These are phyloP conservation scores for Catostylus mosaicus DNA, from an alignment of 30 jellyfish, hydroid and myxozoan genomes.

Conservation along the genomic window DNA sequence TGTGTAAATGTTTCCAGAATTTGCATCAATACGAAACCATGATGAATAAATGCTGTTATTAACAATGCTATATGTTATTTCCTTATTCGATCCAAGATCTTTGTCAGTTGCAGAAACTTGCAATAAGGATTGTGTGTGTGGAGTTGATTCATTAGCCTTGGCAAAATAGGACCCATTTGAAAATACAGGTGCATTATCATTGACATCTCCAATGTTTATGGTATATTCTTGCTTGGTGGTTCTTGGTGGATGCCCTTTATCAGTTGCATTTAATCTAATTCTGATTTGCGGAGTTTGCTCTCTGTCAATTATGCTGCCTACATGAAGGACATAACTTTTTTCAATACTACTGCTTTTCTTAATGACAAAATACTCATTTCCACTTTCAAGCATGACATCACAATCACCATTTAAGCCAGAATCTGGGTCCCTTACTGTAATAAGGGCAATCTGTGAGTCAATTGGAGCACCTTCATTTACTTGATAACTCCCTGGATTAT, in stretches of 20 bases:
- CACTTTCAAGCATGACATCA: slow-evolving; percentile 24
- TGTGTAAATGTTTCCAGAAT: slow-evolving; percentile 51
- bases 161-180: slow-evolving; percentile 37
- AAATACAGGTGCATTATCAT: slow-evolving; percentile 88
- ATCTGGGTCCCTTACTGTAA: slow-evolving; percentile 78
- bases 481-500: slow-evolving; percentile 63
- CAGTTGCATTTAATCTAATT: slow-evolving; percentile 66
- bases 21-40: slow-evolving; percentile 67
- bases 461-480: slow-evolving; percentile 66
- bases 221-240: slow-evolving; percentile 9
- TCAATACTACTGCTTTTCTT: slow-evolving; percentile 15
- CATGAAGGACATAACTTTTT: slow-evolving; percentile 32
- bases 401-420: slow-evolving; percentile 66
- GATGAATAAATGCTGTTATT: slow-evolving; percentile 34
- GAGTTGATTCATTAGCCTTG: slow-evolving; percentile 70
- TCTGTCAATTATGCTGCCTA: slow-evolving; percentile 75
- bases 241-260: slow-evolving; percentile 75
- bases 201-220: slow-evolving; percentile 82
- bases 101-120: slow-evolving; percentile 70
- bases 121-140: slow-evolving; percentile 45
- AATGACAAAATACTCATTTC: slow-evolving; percentile 55
- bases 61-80: slow-evolving; percentile 39
- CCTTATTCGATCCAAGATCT: slow-evolving; percentile 80
- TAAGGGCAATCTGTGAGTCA: slow-evolving; percentile 65
- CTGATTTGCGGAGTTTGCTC: slow-evolving; percentile 68